Conservation (phyloP, 2,797 vertebrate genomes). For the Philypnodon macrostomus region DNA sequence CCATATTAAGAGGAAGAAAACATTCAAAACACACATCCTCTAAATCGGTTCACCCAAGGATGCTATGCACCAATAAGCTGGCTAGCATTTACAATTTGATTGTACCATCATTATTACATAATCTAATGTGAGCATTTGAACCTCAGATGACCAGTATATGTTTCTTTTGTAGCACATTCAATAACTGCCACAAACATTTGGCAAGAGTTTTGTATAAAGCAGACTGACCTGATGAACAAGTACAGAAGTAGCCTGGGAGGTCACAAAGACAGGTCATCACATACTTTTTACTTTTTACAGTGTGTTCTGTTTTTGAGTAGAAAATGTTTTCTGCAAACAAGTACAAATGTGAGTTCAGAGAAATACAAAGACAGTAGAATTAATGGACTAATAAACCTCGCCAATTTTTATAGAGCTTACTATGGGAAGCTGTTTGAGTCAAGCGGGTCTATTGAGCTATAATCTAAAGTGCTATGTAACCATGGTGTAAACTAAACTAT, state of each 20-base stretch:
- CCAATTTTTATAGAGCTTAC: too few species aligned
- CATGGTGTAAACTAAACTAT: background rate
- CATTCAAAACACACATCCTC: conserved; percentile 36
- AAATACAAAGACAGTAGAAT: conserved; percentile 17
- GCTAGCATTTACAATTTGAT: conserved; percentile 63
- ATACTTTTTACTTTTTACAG: conserved; percentile 15
- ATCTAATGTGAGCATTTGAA: conserved; percentile 38
- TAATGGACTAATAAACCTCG: conserved; percentile 2
- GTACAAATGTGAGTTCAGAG: conserved; percentile 8
- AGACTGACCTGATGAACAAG: conserved; percentile 52
- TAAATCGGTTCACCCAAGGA: conserved; percentile 44
- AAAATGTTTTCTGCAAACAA: conserved; percentile 16
- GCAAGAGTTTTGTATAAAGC: conserved; percentile 54
- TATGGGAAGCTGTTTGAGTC: background rate
- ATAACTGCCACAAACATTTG: conserved; percentile 54
- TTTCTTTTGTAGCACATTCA: too few species aligned
- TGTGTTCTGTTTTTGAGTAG: conserved; percentile 14
- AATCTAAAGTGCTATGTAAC: background rate
- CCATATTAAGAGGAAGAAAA: conserved; percentile 48
- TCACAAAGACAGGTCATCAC: conserved; percentile 34
- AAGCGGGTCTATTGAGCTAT: too few species aligned
- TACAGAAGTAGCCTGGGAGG: conserved; percentile 50
- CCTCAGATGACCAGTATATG: conserved; percentile 37
- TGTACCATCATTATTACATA: conserved; percentile 62
- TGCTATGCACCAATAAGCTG: conserved; percentile 53